Evolutionary conservation across 1,140 invertebrate species (phyloP).

Genomic region (Cherax quadricarinatus): DNA sequence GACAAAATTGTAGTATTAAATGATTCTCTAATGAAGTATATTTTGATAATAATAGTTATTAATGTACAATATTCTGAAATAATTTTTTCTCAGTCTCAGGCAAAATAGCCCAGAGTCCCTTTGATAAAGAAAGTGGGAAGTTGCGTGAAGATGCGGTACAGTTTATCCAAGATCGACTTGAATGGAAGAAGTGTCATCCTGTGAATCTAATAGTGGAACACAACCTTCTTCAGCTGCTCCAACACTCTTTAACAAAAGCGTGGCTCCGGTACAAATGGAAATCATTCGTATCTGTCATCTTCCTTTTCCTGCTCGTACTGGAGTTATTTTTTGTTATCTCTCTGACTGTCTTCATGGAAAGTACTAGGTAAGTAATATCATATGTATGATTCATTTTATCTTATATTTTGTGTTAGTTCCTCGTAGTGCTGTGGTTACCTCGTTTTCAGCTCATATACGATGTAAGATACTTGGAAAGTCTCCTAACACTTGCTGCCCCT

Average conservation of each 20-base stretch:
- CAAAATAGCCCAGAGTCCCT: conserved; percentile 34
- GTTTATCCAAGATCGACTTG: conserved; percentile 29
- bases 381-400: neutral
- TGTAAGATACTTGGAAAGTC: no score
- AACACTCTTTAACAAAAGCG: conserved; percentile 37
- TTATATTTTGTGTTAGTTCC: no score
- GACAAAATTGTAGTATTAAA: no score
- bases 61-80: no score
- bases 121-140: neutral
- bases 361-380: conserved; percentile 37
- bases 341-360: conserved; percentile 30
- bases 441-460: no score
- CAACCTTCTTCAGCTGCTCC: conserved; percentile 23
- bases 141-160: conserved; percentile 3
- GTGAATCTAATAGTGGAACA: conserved; percentile 27
- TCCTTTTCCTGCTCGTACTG: conserved; percentile 4
- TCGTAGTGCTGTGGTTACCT: no score
- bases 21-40: no score
- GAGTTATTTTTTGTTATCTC: conserved; percentile 29
- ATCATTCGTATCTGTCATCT: conserved; percentile 34
- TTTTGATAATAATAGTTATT: no score
- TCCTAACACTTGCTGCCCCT: no score
- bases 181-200: conserved; percentile 45
- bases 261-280: conserved; percentile 52
- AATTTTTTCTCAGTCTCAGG: neutral